These are phyloP conservation scores for Brachionichthys hirsutus DNA, from an alignment of 2,113 vertebrate genomes.

Conservation along the genomic window DNA sequence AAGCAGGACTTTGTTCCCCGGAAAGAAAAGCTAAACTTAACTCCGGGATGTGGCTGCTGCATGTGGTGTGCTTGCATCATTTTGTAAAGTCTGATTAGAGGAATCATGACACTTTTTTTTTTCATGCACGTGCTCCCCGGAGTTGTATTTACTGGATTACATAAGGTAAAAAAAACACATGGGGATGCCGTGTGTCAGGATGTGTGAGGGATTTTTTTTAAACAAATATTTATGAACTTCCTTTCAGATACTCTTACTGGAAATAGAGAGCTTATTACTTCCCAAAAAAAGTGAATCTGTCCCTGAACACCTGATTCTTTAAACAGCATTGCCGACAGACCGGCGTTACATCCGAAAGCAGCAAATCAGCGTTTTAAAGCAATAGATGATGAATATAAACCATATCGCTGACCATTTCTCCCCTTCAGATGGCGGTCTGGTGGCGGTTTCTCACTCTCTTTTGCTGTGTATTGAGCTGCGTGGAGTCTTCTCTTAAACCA, in stretches of 20 bases:
- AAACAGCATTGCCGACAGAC: neutral
- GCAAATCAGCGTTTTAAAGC: too few species aligned
- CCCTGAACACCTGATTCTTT: neutral
- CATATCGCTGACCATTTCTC: slow-evolving; percentile 1
- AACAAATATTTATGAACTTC: slow-evolving; percentile 17
- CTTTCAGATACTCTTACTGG: neutral
- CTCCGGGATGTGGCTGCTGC: too few species aligned
- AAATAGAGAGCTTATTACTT: neutral
- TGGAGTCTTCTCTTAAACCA: slow-evolving; percentile 21
- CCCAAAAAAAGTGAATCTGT: neutral
- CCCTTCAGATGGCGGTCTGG: slow-evolving; percentile 67
- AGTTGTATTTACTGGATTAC: neutral
- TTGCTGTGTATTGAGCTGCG: slow-evolving; percentile 27
- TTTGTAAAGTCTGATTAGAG: neutral
- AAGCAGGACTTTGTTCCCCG: neutral
- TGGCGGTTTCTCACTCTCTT: slow-evolving; percentile 42
- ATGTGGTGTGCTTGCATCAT: too few species aligned
- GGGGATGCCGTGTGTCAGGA: neutral
- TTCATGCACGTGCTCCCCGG: too few species aligned
- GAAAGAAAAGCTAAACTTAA: neutral
- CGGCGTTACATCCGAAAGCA: neutral
- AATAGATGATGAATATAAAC: too few species aligned
- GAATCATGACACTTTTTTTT: slow-evolving; percentile 18
- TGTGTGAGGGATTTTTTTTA: slow-evolving; percentile 14
- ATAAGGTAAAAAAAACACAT: neutral